Evolutionary conservation across 2,113 vertebrate genomes (phyloP), one percentile per base, ranked within the genome.

Genomic region (Opisthocomus hoazin): DNA sequence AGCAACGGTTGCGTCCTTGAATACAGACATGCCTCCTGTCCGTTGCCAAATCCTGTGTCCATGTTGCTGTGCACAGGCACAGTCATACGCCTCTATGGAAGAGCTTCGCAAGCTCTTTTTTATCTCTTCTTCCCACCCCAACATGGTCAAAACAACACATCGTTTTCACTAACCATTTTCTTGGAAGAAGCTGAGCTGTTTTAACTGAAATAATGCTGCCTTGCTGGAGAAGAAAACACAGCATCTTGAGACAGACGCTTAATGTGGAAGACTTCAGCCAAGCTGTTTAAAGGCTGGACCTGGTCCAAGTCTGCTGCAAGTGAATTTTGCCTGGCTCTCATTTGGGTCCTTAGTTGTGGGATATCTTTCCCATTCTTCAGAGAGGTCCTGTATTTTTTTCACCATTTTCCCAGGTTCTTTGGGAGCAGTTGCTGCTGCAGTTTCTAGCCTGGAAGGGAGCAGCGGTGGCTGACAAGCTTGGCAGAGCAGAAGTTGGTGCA

Each of bases 401-500:
- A 34, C 36, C 15, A 1, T 89, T 94, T 95, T 68, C 91, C 89
- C 74, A 96, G 73, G 84, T 66, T 94, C 21, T 79, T 57, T 79
- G 64, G 69, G 87, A 89, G 84, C 69, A 91, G 77, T 75, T 91
- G 76, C 73, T 94, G 77, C 80, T 53, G 22, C 8, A 79, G 91
- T 96, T 97, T 96, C 84, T 92, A 96, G 95, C 91, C 93, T 6
- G 1, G 81, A 75, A 96, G 94, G 89, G 84, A 96, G 46, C 60
- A 87, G 93, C 5, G 1, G 79, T 66, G 64, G 58, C 83, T 89
- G 91, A 83, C 5, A 14, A 78, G 89, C 36, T 78, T 87, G 93
- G 93, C 87, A 84, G 81, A 87, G 87, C 69, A 78, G 80, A 46
- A 87, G 21, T 48, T 84, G 53, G 57, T 81, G 93, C 93, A 69